phyloP scores from a whole-genome alignment of 2,888 invertebrate species.

The Leptogaster cylindrica region DNA sequence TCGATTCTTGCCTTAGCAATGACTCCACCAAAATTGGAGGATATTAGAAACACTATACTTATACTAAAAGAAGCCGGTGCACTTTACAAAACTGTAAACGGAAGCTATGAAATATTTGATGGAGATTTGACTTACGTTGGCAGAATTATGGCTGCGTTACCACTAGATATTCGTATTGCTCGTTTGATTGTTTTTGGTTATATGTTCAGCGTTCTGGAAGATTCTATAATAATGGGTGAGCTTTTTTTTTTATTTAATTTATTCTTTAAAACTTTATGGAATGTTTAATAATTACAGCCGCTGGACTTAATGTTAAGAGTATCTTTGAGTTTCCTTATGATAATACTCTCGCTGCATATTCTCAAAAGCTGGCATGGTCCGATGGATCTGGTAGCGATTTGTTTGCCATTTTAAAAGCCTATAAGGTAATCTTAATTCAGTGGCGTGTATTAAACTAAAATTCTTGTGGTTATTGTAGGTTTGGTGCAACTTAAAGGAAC shows the following conservation, averaged over 20 bases:
- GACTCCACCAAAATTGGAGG: constrained; percentile 83
- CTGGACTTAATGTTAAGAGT: constrained; percentile 80
- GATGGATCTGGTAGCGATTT: constrained; percentile 82
- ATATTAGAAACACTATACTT: constrained; percentile 82
- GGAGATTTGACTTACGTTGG: constrained; percentile 91
- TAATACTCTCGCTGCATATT: constrained; percentile 72
- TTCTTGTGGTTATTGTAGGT: constrained; percentile 64
- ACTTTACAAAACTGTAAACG: constrained; percentile 68
- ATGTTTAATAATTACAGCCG: too few species aligned
- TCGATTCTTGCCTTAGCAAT: constrained; percentile 83
- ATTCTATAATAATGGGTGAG: constrained; percentile 79
- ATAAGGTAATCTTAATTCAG: constrained; percentile 65
- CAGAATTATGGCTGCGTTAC: constrained; percentile 79
- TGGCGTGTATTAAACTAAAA: background rate
- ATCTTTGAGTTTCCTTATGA: constrained; percentile 79
- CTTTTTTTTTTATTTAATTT: background rate
- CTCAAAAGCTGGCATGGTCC: constrained; percentile 81
- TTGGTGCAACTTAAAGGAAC: constrained; percentile 70
- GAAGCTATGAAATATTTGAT: constrained; percentile 67
- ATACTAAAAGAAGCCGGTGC: constrained; percentile 87
- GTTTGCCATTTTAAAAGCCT: constrained; percentile 80
- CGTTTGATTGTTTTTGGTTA: constrained; percentile 88
- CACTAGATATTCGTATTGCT: constrained; percentile 80
- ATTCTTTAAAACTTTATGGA: constrained; percentile 40
- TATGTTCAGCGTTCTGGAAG: constrained; percentile 83